Conservation (phyloP, 2,888 invertebrate species). For the Mimumesa dahlbomi region DNA sequence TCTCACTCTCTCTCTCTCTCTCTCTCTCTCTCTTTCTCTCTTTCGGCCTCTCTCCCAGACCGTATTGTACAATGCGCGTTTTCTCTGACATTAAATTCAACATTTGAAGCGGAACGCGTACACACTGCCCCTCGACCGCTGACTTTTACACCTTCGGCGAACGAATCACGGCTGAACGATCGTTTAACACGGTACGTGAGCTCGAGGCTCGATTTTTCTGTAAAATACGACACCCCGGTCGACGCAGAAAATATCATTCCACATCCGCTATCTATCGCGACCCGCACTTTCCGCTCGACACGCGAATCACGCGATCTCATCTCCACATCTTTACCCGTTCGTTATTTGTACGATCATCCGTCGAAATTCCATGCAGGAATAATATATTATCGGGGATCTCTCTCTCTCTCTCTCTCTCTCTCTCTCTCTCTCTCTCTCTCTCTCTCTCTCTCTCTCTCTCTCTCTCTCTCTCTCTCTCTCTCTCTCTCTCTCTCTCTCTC, state of each 20-base stretch:
- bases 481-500: too few relatives aligned
- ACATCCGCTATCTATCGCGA: neutral
- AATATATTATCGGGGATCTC: too few relatives aligned
- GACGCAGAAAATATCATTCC: neutral
- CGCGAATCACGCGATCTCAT: neutral
- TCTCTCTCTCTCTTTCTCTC: neutral
- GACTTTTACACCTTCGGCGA: conserved; percentile 29
- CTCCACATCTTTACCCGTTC: neutral
- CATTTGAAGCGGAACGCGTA: neutral
- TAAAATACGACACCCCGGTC: conserved; percentile 4
- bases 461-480: too few relatives aligned
- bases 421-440: too few relatives aligned
- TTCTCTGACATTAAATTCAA: conserved; percentile 13
- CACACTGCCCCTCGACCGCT: neutral
- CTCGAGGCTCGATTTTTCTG: conserved; percentile 26
- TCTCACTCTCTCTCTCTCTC: neutral
- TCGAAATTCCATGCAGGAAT: too few relatives aligned
- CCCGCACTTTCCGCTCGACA: neutral
- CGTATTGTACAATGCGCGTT: neutral
- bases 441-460: too few relatives aligned
- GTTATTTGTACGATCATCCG: neutral
- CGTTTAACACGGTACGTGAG: conserved; percentile 24
- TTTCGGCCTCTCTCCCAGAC: neutral
- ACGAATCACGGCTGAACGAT: conserved; percentile 41
- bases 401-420: too few relatives aligned